Evolutionary conservation across 1,140 invertebrate genomes (phyloP).

Genomic region (Trypoxylus dichotomus): DNA sequence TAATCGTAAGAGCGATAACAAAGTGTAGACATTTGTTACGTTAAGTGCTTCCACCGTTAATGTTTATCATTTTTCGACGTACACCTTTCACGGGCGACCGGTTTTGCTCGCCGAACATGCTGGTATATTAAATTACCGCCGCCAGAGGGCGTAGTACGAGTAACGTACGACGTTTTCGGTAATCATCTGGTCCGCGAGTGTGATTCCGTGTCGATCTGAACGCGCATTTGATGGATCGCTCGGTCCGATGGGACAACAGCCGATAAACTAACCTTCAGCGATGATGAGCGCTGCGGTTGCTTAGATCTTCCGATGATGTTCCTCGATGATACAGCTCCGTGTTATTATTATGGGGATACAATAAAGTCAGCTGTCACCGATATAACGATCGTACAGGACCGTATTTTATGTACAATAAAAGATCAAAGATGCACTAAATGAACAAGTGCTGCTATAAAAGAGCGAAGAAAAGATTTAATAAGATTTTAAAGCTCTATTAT

Average conservation of each 20-base stretch:
- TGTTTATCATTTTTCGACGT: constrained; percentile 18
- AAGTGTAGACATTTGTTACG: constrained; percentile 9
- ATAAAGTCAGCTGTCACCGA: too few species aligned
- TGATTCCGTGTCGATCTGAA: constrained; percentile 7
- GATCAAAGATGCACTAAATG: too few species aligned
- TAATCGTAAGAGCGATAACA: not conserved
- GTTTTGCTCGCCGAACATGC: not conserved
- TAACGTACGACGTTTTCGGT: not conserved
- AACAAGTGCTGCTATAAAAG: too few species aligned
- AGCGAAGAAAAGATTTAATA: too few species aligned
- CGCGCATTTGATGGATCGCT: not conserved
- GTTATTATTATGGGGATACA: not conserved
- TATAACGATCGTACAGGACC: too few species aligned
- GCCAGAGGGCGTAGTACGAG: not conserved
- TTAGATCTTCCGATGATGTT: not conserved
- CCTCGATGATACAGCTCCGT: not conserved
- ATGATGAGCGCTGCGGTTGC: not conserved
- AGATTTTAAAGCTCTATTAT: too few species aligned
- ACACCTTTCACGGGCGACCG: not conserved
- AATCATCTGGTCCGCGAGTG: constrained; percentile 11
- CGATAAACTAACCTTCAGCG: constrained; percentile 3
- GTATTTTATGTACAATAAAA: too few species aligned
- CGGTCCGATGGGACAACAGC: not conserved
- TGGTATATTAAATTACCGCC: not conserved
- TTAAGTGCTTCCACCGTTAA: constrained; percentile 15